Evolutionary conservation across 1,140 invertebrate genomes (phyloP).

Genomic region (Euura lappo): DNA sequence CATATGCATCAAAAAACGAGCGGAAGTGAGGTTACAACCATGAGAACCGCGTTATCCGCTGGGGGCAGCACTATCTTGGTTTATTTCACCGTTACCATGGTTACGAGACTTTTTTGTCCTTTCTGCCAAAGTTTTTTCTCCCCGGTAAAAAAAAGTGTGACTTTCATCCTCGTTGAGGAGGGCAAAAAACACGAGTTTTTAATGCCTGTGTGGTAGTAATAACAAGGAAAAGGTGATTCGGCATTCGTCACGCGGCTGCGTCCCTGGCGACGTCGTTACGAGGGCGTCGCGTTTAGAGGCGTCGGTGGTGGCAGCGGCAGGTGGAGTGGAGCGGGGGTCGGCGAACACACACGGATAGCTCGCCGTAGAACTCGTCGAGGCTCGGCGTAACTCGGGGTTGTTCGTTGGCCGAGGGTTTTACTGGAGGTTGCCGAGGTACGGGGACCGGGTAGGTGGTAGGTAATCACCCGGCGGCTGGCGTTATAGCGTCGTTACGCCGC

Average conservation of each 20-base stretch:
- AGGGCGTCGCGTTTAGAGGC: conserved; percentile 51
- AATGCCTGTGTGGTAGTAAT: not conserved
- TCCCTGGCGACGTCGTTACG: conserved; percentile 51
- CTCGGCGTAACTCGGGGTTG: not conserved
- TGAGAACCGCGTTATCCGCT: no score
- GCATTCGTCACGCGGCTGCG: conserved; percentile 29
- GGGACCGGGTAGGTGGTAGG: conserved; percentile 41
- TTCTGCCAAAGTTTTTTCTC: no score
- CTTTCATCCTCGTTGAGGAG: not conserved
- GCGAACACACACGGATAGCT: conserved; percentile 13
- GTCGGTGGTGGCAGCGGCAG: conserved; percentile 27
- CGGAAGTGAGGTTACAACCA: no score
- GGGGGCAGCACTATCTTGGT: no score
- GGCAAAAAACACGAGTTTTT: no score
- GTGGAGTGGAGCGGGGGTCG: not conserved
- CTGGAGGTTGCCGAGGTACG: not conserved
- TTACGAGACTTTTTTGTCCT: no score
- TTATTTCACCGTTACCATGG: no score
- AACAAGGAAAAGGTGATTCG: not conserved
- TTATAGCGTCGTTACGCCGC: conserved; percentile 56
- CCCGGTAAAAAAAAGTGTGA: not conserved
- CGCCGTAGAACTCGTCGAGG: conserved; percentile 8
- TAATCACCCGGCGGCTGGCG: conserved; percentile 55
- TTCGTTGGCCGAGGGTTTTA: conserved; percentile 10
- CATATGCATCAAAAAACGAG: no score